Base-by-base conservation (phyloP, 2,888 invertebrate species). In the Ormyrus rosae region DNA sequence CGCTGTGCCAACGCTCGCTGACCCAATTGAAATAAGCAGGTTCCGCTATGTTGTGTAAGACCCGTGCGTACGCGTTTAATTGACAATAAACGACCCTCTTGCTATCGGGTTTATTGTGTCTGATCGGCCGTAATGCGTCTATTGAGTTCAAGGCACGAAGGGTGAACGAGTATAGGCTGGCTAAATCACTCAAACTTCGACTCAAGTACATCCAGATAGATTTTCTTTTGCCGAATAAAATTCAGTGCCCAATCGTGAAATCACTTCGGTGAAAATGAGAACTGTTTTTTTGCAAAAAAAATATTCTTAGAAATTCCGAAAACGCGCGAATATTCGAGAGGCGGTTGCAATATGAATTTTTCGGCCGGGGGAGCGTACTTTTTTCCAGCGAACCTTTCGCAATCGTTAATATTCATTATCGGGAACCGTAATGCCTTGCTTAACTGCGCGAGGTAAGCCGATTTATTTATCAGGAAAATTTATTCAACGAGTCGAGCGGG, bases 101-200 rank as follows among this genome's bases (percentile, higher is more conserved):
- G 82, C 81, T 82, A 81, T 84, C 83, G 82, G 81, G 84, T 85
- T 87, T 84, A 86, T 86, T 86, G 83, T 77, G 83, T 81, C 84
- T 86, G 84, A 86, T 85, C 77, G 78, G 83, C 80, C 74, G 67
- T 85, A 85, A 86, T 84, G 78, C 72, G 65, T 85, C 84, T 86
- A 87, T 87, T 86, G 85, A 86, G 88, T 85, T 87, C 86, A 87
- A 86, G 85, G 85, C 85, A 80, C 48, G 69, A 70, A 74, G 74
- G 70, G 69, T 80, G 69, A 74, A 70, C 6, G 68, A 73, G 74
- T 74, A 67, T 79, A 69, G 72, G 61, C 46, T 9, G 46, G 48
- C 48, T 5, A 34, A 34, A 34, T 34, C 34, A 11, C 5, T 19
- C 9, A 4, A 56, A 19, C 13, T 46, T 5, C 6, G 5, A 46